Evolutionary conservation across 2,797 vertebrate genomes (phyloP).

Genomic region (Knipowitschia caucasica): DNA sequence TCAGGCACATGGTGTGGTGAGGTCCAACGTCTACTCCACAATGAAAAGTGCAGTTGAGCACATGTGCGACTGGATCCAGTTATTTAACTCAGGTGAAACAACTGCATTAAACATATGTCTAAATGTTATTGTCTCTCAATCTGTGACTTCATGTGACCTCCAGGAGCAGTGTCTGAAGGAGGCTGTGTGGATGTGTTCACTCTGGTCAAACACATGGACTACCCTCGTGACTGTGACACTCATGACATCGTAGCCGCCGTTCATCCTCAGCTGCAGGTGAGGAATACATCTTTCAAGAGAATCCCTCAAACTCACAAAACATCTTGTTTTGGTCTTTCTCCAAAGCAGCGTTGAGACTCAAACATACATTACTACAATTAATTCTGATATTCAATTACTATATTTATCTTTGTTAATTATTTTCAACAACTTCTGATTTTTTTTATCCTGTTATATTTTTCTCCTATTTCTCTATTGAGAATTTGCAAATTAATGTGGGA

Average conservation of each 20-base stretch:
- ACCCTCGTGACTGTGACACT: conserved; percentile 67
- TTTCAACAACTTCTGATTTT: too few species aligned
- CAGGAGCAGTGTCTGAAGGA: conserved; percentile 75
- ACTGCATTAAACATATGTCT: background rate
- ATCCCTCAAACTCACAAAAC: background rate
- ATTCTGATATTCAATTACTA: too few species aligned
- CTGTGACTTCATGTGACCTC: background rate
- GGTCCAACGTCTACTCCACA: conserved; percentile 70
- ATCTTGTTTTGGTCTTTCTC: too few species aligned
- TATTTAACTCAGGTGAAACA: conserved; percentile 81
- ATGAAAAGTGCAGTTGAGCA: conserved; percentile 75
- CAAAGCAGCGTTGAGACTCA: too few species aligned
- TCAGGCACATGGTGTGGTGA: conserved; percentile 81
- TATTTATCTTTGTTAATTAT: too few species aligned
- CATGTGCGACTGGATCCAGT: conserved; percentile 76
- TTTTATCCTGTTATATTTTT: too few species aligned
- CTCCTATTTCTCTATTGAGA: too few species aligned
- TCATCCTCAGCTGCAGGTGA: conserved; percentile 81
- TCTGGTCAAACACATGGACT: conserved; percentile 65
- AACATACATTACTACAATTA: too few species aligned
- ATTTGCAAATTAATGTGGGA: too few species aligned
- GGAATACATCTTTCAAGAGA: background rate
- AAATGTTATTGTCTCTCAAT: background rate
- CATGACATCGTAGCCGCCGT: conserved; percentile 71
- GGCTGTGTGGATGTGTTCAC: conserved; percentile 74